Conservation (phyloP, 2,797 vertebrate genomes). For the Crenichthys baileyi region DNA sequence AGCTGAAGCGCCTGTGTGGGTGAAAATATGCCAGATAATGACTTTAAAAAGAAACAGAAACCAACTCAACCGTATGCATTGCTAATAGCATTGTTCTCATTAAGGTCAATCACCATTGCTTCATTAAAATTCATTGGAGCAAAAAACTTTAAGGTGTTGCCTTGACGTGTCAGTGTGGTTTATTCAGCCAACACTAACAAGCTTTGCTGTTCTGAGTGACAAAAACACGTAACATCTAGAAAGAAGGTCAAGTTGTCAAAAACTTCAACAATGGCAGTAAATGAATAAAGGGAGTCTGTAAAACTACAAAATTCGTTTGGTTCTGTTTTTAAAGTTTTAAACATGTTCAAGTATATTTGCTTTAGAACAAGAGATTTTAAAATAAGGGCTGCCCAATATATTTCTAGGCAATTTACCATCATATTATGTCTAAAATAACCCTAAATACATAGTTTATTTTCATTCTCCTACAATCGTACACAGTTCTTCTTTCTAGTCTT, state of each 20-base stretch:
- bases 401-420: constrained; percentile 19
- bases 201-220: constrained; percentile 21
- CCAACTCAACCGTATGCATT: constrained; percentile 16
- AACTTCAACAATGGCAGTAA: constrained; percentile 15
- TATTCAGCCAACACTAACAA: constrained; percentile 17
- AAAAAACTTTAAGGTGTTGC: constrained; percentile 6
- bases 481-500: constrained; percentile 2
- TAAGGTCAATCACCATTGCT: constrained; percentile 5
- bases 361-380: background rate
- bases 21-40: background rate
- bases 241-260: constrained; percentile 16
- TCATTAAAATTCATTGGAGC: constrained; percentile 7
- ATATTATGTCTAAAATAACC: constrained; percentile 18
- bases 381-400: background rate
- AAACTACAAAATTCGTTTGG: background rate
- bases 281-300: background rate
- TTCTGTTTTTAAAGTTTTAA: background rate
- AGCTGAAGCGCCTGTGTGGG: background rate
- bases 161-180: constrained; percentile 7
- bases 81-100: background rate
- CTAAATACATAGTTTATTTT: constrained; percentile 21
- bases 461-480: constrained; percentile 4
- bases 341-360: background rate
- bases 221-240: background rate
- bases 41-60: constrained; percentile 14